Percentiles rank a stretch among this genome's conserved stretches.
Conservation (phyloP, 1,140 invertebrate species). For the Whitmania pigra region DNA sequence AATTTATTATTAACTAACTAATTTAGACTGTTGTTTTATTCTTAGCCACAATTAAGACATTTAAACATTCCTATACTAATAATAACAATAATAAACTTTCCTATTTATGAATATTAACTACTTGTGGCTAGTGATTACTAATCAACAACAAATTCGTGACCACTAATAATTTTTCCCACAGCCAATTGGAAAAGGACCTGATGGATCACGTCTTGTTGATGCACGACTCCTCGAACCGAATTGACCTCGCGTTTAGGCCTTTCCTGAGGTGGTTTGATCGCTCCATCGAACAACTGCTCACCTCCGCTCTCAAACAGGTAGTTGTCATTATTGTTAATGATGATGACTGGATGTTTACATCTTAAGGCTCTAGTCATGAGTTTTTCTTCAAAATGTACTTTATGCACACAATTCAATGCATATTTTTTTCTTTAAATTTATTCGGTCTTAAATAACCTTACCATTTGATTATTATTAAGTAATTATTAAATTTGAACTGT, state of each 20-base stretch:
- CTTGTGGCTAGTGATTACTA: background rate
- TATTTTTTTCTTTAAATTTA: background rate
- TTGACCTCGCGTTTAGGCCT: constrained; percentile 35
- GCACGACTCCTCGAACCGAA: constrained; percentile 28
- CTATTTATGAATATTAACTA: constrained; percentile 14
- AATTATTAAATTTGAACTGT: background rate
- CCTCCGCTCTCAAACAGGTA: constrained; percentile 37
- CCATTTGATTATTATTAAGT: background rate
- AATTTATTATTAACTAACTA: no score
- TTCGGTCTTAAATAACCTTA: constrained; percentile 3
- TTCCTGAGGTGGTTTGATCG: constrained; percentile 38
- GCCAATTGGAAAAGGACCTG: constrained; percentile 32
- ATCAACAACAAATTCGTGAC: background rate
- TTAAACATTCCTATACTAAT: no score
- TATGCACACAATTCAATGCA: no score
- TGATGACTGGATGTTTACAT: no score
- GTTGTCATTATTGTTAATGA: background rate
- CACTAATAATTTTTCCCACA: constrained; percentile 5
- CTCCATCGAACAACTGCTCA: constrained; percentile 35
- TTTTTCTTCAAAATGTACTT: no score
- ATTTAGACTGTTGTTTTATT: no score
- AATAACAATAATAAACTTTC: no score
- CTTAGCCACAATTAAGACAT: no score
- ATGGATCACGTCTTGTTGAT: constrained; percentile 31
- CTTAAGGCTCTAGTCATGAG: no score